Evolutionary conservation across 2,113 vertebrate species (phyloP).

Genomic region (Mola mola): DNA sequence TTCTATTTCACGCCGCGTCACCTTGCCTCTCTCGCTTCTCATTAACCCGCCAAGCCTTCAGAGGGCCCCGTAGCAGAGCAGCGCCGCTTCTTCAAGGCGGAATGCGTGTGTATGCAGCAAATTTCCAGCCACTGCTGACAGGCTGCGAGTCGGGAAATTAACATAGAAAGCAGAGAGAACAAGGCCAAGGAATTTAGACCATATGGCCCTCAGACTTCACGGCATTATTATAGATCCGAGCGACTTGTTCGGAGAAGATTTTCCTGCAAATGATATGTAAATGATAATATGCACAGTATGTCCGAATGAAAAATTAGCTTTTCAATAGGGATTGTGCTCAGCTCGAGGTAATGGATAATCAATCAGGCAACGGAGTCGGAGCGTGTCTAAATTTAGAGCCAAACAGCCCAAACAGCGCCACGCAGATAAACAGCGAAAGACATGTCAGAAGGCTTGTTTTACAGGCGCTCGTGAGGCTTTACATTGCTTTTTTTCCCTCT

Average conservation of each 20-base stretch:
- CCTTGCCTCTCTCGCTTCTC: conserved; percentile 62
- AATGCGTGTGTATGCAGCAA: conserved; percentile 3
- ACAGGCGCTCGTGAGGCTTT: neutral
- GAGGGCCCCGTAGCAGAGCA: conserved; percentile 19
- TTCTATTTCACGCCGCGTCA: conserved; percentile 72
- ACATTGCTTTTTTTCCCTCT: too few relatives aligned
- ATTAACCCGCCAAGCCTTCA: conserved; percentile 61
- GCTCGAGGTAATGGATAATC: conserved; percentile 54
- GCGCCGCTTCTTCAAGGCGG: conserved; percentile 23
- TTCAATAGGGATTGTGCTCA: conserved; percentile 31
- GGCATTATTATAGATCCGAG: too few relatives aligned
- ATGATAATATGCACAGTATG: neutral
- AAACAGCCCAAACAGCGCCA: neutral
- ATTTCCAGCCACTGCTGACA: conserved; percentile 39
- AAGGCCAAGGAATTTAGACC: conserved; percentile 1
- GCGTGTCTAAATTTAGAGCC: conserved; percentile 42
- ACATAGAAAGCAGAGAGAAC: conserved; percentile 7
- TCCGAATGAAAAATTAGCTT: conserved; percentile 16
- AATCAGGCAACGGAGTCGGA: conserved; percentile 35
- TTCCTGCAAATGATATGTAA: too few relatives aligned
- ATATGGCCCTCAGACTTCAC: conserved; percentile 2
- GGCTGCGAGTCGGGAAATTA: conserved; percentile 14
- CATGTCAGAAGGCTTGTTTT: conserved; percentile 7
- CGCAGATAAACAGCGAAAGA: conserved; percentile 23
- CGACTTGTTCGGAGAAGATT: too few relatives aligned